Evolutionary conservation across 2,113 vertebrate genomes (phyloP).

Genomic region (Tenrec ecaudatus): DNA sequence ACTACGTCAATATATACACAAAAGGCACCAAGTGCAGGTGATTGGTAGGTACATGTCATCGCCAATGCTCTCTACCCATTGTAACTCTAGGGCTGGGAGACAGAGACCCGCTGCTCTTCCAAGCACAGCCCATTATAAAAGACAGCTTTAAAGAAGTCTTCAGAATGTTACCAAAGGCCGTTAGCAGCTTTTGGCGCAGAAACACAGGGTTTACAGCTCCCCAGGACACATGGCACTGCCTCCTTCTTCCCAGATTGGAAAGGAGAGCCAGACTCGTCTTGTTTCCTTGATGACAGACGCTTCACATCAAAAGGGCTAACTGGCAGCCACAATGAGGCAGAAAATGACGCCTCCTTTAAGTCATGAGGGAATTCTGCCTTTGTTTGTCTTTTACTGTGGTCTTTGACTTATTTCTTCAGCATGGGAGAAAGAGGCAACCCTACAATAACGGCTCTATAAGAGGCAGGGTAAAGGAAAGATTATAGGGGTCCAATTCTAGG

Average conservation of each 20-base stretch:
- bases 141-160: conserved; percentile 83
- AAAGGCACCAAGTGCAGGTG: conserved; percentile 37
- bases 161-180: conserved; percentile 80
- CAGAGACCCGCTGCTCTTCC: conserved; percentile 64
- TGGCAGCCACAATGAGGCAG: conserved; percentile 76
- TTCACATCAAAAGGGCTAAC: conserved; percentile 85
- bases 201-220: conserved; percentile 76
- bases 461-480: neutral
- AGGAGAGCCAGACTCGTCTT: conserved; percentile 81
- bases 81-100: conserved; percentile 56
- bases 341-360: conserved; percentile 78
- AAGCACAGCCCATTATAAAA: conserved; percentile 81
- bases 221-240: conserved; percentile 83
- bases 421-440: conserved; percentile 52
- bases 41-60: conserved; percentile 26
- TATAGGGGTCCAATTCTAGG: neutral
- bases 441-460: conserved; percentile 47
- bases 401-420: conserved; percentile 69
- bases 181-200: conserved; percentile 78
- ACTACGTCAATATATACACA: neutral
- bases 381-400: conserved; percentile 77
- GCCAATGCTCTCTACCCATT: conserved; percentile 9
- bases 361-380: conserved; percentile 76
- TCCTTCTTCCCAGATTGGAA: conserved; percentile 83
- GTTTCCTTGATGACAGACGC: conserved; percentile 85